Evolutionary conservation across 1,140 invertebrate species (phyloP), one percentile per base, ranked within the genome.

Genomic region (Ceratina japonica): DNA sequence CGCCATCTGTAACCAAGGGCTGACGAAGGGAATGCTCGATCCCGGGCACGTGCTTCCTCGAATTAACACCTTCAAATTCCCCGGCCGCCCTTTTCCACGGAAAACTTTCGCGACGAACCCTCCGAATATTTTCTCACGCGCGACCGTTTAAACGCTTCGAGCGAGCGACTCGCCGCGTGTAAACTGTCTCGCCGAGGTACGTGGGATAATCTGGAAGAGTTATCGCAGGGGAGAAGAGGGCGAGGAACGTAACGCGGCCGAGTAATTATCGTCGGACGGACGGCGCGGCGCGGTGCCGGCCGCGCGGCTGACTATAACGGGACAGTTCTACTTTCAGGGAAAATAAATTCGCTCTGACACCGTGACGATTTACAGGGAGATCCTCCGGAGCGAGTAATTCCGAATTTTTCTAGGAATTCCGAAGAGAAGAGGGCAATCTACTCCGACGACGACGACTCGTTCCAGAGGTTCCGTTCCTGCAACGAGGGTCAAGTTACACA

Each of bases 1-100:
- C 71, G 75, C 88, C 87, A 87, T 86, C 84, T 87, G 84, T 83
- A 87, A 87, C 75, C 86, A 82, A 87, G 74, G 81, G 75, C 82
- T 76, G 77, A 75, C 83, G 79, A 73, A 83, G 79, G 87, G 87
- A 90, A 89, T 86, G 87, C 82, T 70, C 70, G 82, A 80, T 83
- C 70, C 59, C 78, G 85, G 88, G 12, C 87, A 87, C 88, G 88
- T 89, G 87, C 82, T 86, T 77, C 76, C 27, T 20, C 74, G 54
- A 81, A 64, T 75, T 75, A 27, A 83, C 87, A 84, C 76, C 83
- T 31, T 31, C 4, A 31, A 31, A 31, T 31, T 31, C 27, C 27
- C 4, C 27, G 27, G 27, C 4, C 27, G 1, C 27, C 27, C 27
- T 31, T 2, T 31, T 31, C n/a, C 27, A 31, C 27, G 27, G 27